Evolutionary conservation across 2,888 invertebrate genomes (phyloP).

Genomic region (Hyles lineata): DNA sequence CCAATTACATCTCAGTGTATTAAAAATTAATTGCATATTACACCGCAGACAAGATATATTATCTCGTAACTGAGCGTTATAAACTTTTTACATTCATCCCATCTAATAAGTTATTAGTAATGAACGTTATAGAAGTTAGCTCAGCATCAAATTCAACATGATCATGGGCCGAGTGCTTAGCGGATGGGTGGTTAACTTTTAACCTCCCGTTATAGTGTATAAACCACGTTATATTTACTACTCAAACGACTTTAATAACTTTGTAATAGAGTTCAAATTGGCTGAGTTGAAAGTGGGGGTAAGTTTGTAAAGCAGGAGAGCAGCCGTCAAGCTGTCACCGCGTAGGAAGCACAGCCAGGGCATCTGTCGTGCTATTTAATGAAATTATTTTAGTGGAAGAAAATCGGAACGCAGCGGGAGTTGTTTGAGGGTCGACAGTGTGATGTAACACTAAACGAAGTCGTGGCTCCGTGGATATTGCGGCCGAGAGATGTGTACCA

Average conservation of each 20-base stretch:
- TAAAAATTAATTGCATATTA: slow-evolving; percentile 27
- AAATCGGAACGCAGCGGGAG: slow-evolving; percentile 35
- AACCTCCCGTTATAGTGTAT: slow-evolving; percentile 36
- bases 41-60: slow-evolving; percentile 6
- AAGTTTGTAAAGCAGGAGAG: slow-evolving; percentile 25
- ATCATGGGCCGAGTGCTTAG: slow-evolving; percentile 33
- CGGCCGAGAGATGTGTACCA: background rate
- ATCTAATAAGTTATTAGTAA: slow-evolving; percentile 26
- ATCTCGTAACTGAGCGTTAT: slow-evolving; percentile 7
- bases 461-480: slow-evolving; percentile 37
- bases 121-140: slow-evolving; percentile 35
- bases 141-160: slow-evolving; percentile 37
- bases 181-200: slow-evolving; percentile 41
- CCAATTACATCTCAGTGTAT: slow-evolving; percentile 9
- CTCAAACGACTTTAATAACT: background rate
- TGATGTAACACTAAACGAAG: slow-evolving; percentile 40
- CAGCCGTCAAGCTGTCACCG: slow-evolving; percentile 39
- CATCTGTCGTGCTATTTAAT: slow-evolving; percentile 35
- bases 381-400: slow-evolving; percentile 38
- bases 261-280: background rate
- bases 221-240: slow-evolving; percentile 24
- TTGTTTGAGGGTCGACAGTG: slow-evolving; percentile 34
- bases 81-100: slow-evolving; percentile 11
- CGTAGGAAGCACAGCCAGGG: slow-evolving; percentile 33
- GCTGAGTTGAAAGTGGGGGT: background rate